Percentiles rank a stretch among this genome's conserved stretches.
Conservation (phyloP, 1,140 invertebrate genomes). For the Brachionus rubens region DNA sequence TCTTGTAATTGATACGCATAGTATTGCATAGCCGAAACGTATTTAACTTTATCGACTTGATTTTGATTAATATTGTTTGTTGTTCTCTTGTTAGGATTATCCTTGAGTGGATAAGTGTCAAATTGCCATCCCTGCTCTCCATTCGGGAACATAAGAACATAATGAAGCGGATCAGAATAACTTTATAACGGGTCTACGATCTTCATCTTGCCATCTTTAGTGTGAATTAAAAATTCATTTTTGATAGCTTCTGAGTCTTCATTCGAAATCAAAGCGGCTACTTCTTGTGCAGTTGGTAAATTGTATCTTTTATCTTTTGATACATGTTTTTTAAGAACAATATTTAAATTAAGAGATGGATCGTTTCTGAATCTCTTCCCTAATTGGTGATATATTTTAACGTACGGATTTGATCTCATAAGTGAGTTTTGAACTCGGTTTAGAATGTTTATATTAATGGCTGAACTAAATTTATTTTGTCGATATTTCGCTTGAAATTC, state of each 20-base stretch:
- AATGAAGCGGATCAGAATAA: constrained; percentile 9
- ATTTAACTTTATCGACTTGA: not conserved
- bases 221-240: not conserved
- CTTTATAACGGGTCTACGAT: not conserved
- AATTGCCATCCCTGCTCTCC: constrained; percentile 16
- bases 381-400: not conserved
- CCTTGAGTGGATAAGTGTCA: not conserved
- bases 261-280: constrained; percentile 53
- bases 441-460: not conserved
- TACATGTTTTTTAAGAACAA: not conserved
- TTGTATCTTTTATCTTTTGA: constrained; percentile 52
- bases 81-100: not conserved
- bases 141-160: constrained; percentile 7
- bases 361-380: not conserved
- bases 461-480: not conserved
- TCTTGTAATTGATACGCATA: constrained; percentile 16
- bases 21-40: not conserved
- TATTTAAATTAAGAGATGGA: not conserved
- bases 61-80: not conserved
- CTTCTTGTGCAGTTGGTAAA: constrained; percentile 52
- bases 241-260: constrained; percentile 45
- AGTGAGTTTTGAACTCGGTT: not conserved
- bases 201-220: not conserved
- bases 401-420: not conserved
- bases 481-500: not conserved